phyloP scores from a whole-genome alignment of 2,113 vertebrate genomes.

The Pongo pygmaeus region DNA sequence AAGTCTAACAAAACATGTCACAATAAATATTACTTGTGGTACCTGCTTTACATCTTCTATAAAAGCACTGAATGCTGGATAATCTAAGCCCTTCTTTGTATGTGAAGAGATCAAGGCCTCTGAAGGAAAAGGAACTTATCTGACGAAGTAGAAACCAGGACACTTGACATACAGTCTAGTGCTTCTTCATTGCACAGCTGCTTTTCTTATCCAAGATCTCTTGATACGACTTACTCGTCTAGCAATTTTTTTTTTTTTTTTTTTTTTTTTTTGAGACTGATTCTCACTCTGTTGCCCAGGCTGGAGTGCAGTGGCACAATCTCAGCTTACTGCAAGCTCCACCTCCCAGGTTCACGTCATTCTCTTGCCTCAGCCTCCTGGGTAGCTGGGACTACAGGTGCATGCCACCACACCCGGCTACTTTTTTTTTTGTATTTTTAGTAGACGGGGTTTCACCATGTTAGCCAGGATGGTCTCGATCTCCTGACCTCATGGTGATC shows the following conservation, averaged over 20 bases:
- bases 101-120: neutral
- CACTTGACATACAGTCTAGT: neutral
- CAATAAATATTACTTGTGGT: neutral
- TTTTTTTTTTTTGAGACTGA: too few species aligned
- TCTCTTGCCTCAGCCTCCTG: too few species aligned
- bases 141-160: neutral
- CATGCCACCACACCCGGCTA: fast-evolving
- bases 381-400: too few species aligned
- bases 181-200: neutral
- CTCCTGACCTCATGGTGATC: too few species aligned
- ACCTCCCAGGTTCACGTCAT: too few species aligned
- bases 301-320: too few species aligned
- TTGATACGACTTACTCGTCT: neutral
- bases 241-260: neutral
- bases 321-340: too few species aligned
- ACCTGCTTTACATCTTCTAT: neutral
- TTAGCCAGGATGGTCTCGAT: too few species aligned
- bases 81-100: neutral
- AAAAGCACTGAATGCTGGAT: neutral
- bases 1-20: neutral
- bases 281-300: too few species aligned
- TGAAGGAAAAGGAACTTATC: neutral
- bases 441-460: too few species aligned
- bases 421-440: too few species aligned
- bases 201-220: neutral